Percentiles rank a stretch among this genome's conserved stretches.
Evolutionary conservation across 2,113 vertebrate species (phyloP).

Genomic region (Synchiropus splendidus): DNA sequence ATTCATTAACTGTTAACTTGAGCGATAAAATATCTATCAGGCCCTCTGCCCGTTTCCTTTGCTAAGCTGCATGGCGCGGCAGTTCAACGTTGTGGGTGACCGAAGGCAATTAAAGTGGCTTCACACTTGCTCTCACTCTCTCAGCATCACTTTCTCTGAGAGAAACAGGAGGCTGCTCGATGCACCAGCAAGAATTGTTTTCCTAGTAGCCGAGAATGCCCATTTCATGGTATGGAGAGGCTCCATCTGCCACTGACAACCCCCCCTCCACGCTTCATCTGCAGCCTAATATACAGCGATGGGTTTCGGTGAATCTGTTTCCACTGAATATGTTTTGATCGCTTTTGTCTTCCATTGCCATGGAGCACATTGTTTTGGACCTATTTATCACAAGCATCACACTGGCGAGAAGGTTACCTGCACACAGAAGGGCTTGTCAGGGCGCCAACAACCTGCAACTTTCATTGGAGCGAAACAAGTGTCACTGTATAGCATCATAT

Average conservation of each 20-base stretch:
- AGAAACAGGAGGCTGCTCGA: conserved; percentile 57
- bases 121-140: conserved; percentile 42
- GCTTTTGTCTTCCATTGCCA: no score
- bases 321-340: no score
- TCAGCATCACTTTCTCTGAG: conserved; percentile 41
- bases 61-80: conserved; percentile 58
- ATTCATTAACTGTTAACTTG: conserved; percentile 73
- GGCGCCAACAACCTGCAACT: no score
- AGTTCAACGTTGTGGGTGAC: conserved; percentile 64
- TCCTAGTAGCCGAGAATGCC: conserved; percentile 62
- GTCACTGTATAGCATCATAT: no score
- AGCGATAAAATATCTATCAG: conserved; percentile 73
- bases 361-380: no score
- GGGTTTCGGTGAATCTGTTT: conserved; percentile 67
- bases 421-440: no score
- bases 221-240: conserved; percentile 68
- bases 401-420: no score
- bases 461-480: no score
- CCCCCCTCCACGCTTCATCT: conserved; percentile 51
- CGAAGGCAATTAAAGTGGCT: conserved; percentile 70
- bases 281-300: conserved; percentile 65
- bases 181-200: conserved; percentile 69
- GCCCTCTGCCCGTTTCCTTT: conserved; percentile 56
- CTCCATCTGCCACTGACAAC: conserved; percentile 53
- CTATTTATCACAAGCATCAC: no score